Conservation (phyloP, 2,113 vertebrate species). For the human region GRCh38 chr2:55938001-55938500, state of each 20-base stretch:
- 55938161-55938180: not conserved
- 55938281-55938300: not conserved
- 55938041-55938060: not conserved
- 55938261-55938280: not conserved
- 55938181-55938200: not conserved
- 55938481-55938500: not conserved
- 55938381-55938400: not conserved
- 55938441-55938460: not conserved
- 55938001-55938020: not conserved
- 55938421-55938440: not conserved
- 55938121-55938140: not conserved
- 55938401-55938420: not conserved
- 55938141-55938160: not conserved
- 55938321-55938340: not conserved
- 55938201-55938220: slow-evolving; percentile 18
- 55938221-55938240: not conserved
- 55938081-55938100: slow-evolving; percentile 40
- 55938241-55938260: not conserved
- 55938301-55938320: not conserved
- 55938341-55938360: not conserved
- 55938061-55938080: slow-evolving; percentile 37
- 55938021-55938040: not conserved
- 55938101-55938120: not conserved
- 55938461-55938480: not conserved
- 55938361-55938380: not conserved